Evolutionary conservation across 2,888 invertebrate genomes (phyloP).

Genomic region (Gandaritis pyraliata): DNA sequence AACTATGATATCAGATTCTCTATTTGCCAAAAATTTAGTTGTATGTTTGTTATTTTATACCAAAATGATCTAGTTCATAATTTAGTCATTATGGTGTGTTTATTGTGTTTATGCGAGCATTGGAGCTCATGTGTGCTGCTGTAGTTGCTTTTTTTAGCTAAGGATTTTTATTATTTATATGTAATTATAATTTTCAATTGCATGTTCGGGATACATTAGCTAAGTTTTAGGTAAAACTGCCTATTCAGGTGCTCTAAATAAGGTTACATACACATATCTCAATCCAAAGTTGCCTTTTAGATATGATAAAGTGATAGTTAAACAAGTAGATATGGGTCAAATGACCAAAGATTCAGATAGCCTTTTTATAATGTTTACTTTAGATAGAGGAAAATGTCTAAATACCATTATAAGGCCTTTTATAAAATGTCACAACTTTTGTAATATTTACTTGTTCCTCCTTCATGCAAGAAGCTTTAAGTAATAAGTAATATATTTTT

Average conservation of each 20-base stretch:
- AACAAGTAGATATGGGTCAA: constrained; percentile 72
- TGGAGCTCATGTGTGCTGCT: constrained; percentile 75
- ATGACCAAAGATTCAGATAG: constrained; percentile 74
- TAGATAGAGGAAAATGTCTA: constrained; percentile 64
- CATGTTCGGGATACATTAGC: constrained; percentile 72
- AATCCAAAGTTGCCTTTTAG: constrained; percentile 83
- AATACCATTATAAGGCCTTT: constrained; percentile 66
- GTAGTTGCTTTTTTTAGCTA: constrained; percentile 74
- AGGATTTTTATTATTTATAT: constrained; percentile 49
- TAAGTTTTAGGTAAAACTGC: constrained; percentile 71
- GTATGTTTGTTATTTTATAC: constrained; percentile 76
- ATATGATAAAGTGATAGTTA: constrained; percentile 79
- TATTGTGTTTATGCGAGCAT: constrained; percentile 76
- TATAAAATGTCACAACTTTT: constrained; percentile 62
- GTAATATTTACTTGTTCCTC: constrained; percentile 65
- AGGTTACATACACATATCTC: constrained; percentile 79
- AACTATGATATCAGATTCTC: constrained; percentile 75
- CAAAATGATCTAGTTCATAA: constrained; percentile 82
- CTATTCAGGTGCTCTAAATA: constrained; percentile 80
- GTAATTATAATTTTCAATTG: constrained; percentile 65
- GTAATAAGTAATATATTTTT: constrained; percentile 73
- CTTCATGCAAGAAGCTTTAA: constrained; percentile 68
- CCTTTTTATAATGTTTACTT: constrained; percentile 71
- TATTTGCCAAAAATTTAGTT: constrained; percentile 83
- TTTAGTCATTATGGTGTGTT: constrained; percentile 83